A percentile compares a stretch with the other conserved stretches of the same genome.
Conservation (phyloP, 1,140 invertebrate species). For the Zeugodacus cucurbitae region DNA sequence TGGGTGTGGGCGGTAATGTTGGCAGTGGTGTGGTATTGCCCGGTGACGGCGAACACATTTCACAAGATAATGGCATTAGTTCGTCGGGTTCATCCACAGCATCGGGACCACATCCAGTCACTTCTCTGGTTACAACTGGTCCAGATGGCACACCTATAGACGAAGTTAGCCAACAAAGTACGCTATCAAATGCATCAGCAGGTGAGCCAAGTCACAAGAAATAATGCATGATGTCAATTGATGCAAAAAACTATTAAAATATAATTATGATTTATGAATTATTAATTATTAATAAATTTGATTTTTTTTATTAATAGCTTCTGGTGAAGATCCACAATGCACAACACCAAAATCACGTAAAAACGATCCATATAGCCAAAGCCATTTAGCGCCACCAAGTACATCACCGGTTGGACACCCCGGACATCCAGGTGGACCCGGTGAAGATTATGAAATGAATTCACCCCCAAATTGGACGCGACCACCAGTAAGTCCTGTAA, state of each 20-base stretch:
- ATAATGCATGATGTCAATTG: no score
- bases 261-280: no score
- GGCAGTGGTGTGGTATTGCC: background rate
- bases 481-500: constrained; percentile 90
- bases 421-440: constrained; percentile 73
- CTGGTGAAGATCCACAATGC: constrained; percentile 84
- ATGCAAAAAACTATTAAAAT: no score
- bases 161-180: constrained; percentile 91
- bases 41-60: constrained; percentile 61
- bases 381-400: constrained; percentile 77
- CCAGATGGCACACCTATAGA: constrained; percentile 87
- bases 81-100: constrained; percentile 65
- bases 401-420: constrained; percentile 82
- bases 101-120: constrained; percentile 73
- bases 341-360: constrained; percentile 81
- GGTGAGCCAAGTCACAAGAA: constrained; percentile 67
- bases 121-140: constrained; percentile 86
- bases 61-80: constrained; percentile 64
- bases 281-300: background rate
- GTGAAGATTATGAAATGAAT: constrained; percentile 92
- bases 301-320: constrained; percentile 71
- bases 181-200: constrained; percentile 88
- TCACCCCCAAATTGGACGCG: constrained; percentile 86
- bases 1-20: constrained; percentile 49
- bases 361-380: constrained; percentile 70